phyloP scores from a whole-genome alignment of 2,113 vertebrate species.

The Pachypanchax playfairii region DNA sequence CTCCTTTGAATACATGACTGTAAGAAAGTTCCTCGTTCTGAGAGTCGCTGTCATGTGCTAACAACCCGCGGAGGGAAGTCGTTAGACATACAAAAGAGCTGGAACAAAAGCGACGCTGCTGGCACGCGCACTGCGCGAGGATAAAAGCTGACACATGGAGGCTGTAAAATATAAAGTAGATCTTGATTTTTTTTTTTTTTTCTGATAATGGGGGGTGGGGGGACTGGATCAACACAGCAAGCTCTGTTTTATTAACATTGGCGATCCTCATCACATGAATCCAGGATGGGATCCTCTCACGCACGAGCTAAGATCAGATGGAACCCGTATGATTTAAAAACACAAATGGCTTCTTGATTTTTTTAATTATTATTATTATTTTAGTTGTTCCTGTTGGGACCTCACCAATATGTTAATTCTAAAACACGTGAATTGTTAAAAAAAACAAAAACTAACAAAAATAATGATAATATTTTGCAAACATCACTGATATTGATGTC shows the following conservation, averaged over 20 bases:
- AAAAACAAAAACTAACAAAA: too few species aligned
- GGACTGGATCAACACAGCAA: slow-evolving; percentile 79
- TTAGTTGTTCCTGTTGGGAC: slow-evolving; percentile 74
- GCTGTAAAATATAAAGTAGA: slow-evolving; percentile 65
- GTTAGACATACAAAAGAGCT: slow-evolving; percentile 99
- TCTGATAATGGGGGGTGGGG: slow-evolving; percentile 67
- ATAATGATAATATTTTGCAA: too few species aligned
- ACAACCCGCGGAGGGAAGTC: slow-evolving; percentile 99
- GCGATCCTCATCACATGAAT: slow-evolving; percentile 94
- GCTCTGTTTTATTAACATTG: slow-evolving; percentile 78
- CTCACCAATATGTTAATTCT: slow-evolving; percentile 72
- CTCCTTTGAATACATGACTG: slow-evolving; percentile 97
- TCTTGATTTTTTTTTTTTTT: slow-evolving; percentile 23
- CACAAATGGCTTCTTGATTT: too few species aligned
- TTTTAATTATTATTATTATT: slow-evolving; percentile 44
- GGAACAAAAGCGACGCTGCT: slow-evolving; percentile 97
- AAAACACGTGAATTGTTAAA: slow-evolving; percentile 78
- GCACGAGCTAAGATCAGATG: slow-evolving; percentile 87
- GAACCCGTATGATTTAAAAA: too few species aligned
- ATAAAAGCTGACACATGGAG: slow-evolving; percentile 89
- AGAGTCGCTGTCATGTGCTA: slow-evolving; percentile 99
- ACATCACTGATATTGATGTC: slow-evolving; percentile 63
- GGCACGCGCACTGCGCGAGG: slow-evolving; percentile 91
- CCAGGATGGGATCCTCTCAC: slow-evolving; percentile 92
- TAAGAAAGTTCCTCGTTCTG: slow-evolving; percentile 95